Conservation (phyloP, 1,140 invertebrate genomes). For the Rhagoletis zephyria region DNA sequence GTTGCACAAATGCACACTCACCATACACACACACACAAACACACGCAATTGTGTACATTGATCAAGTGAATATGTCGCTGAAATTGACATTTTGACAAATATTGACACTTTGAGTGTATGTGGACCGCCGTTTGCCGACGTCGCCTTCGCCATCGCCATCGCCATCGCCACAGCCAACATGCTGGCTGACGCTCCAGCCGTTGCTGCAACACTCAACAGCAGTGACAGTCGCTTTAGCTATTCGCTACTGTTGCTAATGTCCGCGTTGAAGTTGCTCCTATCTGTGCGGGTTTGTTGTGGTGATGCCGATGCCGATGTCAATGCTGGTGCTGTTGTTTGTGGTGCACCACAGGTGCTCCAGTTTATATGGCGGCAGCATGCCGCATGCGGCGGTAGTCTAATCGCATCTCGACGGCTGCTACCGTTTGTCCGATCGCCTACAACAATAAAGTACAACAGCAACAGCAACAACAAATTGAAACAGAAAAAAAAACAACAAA, state of each 20-base stretch:
- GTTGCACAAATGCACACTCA: background rate
- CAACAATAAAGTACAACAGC: slow-evolving; percentile 35
- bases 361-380: slow-evolving; percentile 37
- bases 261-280: background rate
- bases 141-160: slow-evolving; percentile 8
- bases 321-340: background rate
- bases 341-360: slow-evolving; percentile 41
- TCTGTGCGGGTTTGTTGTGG: background rate
- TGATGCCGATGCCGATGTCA: background rate
- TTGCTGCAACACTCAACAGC: slow-evolving; percentile 36
- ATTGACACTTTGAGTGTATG: slow-evolving; percentile 55
- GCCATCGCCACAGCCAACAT: background rate
- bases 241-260: slow-evolving; percentile 23
- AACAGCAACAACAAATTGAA: background rate
- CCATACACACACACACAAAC: background rate
- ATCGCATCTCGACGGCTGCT: slow-evolving; percentile 44
- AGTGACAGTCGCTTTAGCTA: slow-evolving; percentile 40
- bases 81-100: slow-evolving; percentile 56
- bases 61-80: slow-evolving; percentile 52
- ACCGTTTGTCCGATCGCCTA: slow-evolving; percentile 37
- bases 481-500: background rate
- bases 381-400: slow-evolving; percentile 30
- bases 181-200: background rate
- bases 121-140: slow-evolving; percentile 30
- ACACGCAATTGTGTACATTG: background rate